Evolutionary conservation across 2,113 vertebrate genomes (phyloP).

Genomic region (Actenoides hombroni): DNA sequence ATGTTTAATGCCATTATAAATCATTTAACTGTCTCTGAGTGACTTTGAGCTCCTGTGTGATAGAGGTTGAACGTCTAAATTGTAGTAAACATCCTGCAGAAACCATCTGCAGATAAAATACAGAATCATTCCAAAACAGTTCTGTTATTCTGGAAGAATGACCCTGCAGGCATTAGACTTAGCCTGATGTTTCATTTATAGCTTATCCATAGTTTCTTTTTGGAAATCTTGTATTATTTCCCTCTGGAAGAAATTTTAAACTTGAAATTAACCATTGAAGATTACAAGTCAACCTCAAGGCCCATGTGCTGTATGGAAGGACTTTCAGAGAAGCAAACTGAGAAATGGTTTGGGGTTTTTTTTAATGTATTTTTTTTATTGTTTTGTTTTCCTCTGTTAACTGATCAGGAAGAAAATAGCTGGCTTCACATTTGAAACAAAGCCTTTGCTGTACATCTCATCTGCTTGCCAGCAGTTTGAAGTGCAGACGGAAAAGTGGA

Average conservation of each 20-base stretch:
- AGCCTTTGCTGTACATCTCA: slow-evolving; percentile 28
- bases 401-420: slow-evolving; percentile 3
- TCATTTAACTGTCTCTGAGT: background rate
- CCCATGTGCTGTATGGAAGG: background rate
- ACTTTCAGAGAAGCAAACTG: slow-evolving; percentile 8
- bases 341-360: background rate
- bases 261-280: slow-evolving; percentile 47
- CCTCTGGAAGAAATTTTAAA: slow-evolving; percentile 43
- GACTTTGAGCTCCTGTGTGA: background rate
- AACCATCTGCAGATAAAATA: background rate
- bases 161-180: slow-evolving; percentile 26
- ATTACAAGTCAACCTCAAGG: slow-evolving; percentile 10
- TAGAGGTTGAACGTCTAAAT: background rate
- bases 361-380: too few species aligned
- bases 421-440: slow-evolving; percentile 28
- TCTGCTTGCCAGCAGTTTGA: slow-evolving; percentile 55
- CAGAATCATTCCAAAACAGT: background rate
- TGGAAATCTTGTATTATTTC: slow-evolving; percentile 35
- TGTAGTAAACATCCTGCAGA: background rate
- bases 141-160: background rate
- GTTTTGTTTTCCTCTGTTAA: background rate
- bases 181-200: slow-evolving; percentile 17
- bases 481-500: slow-evolving; percentile 40
- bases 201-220: background rate
- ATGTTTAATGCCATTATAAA: background rate